phyloP scores from a whole-genome alignment of 2,113 vertebrate genomes.

The Lathamus discolor region DNA sequence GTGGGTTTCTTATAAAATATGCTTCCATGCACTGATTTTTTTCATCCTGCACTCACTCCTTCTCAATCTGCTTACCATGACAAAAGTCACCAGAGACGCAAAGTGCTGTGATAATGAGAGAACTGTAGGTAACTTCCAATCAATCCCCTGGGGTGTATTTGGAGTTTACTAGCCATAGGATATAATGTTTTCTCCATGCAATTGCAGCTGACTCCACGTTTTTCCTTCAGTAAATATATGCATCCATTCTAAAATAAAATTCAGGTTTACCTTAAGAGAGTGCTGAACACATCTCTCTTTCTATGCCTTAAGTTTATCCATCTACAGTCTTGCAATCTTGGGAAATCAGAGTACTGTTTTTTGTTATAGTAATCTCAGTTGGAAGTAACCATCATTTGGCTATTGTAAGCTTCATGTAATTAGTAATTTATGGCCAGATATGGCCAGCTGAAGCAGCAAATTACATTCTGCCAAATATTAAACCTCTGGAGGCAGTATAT shows the following conservation, averaged over 20 bases:
- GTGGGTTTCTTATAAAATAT: not conserved
- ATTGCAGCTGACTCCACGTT: slow-evolving; percentile 22
- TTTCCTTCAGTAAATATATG: slow-evolving; percentile 41
- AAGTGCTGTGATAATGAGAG: slow-evolving; percentile 54
- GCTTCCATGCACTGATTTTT: not conserved
- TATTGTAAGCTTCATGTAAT: slow-evolving; percentile 51
- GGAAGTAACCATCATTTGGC: slow-evolving; percentile 11
- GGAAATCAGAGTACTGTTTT: slow-evolving; percentile 17
- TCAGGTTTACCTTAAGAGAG: slow-evolving; percentile 23
- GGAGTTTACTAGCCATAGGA: slow-evolving; percentile 51
- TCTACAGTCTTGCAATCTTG: not conserved
- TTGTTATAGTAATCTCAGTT: slow-evolving; percentile 19
- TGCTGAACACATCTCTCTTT: not conserved
- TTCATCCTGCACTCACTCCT: not conserved
- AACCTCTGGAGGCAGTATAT: not conserved
- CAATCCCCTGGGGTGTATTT: slow-evolving; percentile 40
- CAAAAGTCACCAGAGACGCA: slow-evolving; percentile 33
- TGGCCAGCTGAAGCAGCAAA: slow-evolving; percentile 35
- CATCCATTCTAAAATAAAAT: slow-evolving; percentile 35
- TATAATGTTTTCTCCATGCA: slow-evolving; percentile 12
- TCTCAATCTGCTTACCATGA: slow-evolving; percentile 47
- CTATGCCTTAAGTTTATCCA: not conserved
- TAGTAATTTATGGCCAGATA: slow-evolving; percentile 52
- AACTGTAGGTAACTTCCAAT: slow-evolving; percentile 36
- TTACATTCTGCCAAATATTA: slow-evolving; percentile 36